A percentile compares a stretch with the other conserved stretches of the same genome.
Conservation (phyloP, 2,797 vertebrate genomes). For the Octomys mimax region DNA sequence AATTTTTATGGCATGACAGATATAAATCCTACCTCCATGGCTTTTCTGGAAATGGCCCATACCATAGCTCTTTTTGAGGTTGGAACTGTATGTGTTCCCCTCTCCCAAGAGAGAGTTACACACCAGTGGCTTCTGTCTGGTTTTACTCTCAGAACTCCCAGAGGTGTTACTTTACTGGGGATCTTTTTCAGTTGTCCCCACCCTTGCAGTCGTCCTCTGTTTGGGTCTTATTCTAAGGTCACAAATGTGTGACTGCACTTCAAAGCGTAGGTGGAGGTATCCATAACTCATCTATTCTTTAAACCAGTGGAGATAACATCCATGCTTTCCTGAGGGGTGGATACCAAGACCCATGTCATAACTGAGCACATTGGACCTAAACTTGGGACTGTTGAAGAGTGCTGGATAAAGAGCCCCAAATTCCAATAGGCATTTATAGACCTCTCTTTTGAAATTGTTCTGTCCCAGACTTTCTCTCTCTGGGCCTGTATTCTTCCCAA, state of each 20-base stretch:
- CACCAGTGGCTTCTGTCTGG: no score
- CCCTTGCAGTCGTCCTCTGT: no score
- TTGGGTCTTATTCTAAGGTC: not conserved
- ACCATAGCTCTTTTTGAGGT: not conserved
- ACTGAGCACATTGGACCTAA: not conserved
- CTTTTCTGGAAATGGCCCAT: not conserved
- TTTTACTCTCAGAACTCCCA: not conserved
- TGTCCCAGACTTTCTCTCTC: not conserved
- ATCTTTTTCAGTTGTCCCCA: not conserved
- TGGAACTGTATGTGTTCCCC: rapidly evolving
- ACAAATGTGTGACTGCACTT: not conserved
- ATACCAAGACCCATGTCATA: not conserved
- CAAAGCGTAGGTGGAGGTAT: not conserved
- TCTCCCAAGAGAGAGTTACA: not conserved
- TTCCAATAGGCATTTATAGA: not conserved
- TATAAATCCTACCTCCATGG: no score
- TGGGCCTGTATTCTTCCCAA: not conserved
- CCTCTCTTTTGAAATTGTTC: not conserved
- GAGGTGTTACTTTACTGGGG: not conserved
- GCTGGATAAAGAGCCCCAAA: not conserved
- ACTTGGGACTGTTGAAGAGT: not conserved
- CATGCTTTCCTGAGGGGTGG: not conserved
- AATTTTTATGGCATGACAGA: not conserved
- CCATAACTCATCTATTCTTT: not conserved
- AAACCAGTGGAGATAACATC: not conserved